Evolutionary conservation across 2,113 vertebrate species (phyloP).

Genomic region (Nycticebus coucang): DNA sequence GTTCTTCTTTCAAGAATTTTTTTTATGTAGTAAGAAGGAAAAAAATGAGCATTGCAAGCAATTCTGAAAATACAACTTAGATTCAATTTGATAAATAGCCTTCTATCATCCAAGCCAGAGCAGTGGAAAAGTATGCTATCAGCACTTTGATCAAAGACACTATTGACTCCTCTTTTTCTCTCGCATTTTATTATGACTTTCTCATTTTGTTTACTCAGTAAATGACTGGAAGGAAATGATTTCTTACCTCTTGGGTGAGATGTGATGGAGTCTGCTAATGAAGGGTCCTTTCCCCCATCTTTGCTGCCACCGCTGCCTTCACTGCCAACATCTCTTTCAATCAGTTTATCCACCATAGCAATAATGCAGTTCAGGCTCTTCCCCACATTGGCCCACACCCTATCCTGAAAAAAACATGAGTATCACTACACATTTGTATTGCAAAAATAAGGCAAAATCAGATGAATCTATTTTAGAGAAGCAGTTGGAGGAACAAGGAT

Average conservation of each 20-base stretch:
- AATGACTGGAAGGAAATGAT: not conserved
- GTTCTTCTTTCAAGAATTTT: conserved; percentile 50
- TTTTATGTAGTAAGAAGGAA: conserved; percentile 48
- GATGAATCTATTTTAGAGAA: not conserved
- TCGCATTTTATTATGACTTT: conserved; percentile 25
- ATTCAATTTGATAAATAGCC: conserved; percentile 67
- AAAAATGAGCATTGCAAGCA: conserved; percentile 7
- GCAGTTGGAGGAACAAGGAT: not conserved
- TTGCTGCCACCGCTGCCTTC: conserved; percentile 68
- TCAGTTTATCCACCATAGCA: conserved; percentile 95
- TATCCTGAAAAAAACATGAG: conserved; percentile 91
- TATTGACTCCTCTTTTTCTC: not conserved
- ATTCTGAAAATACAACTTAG: conserved; percentile 58
- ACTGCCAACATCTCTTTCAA: conserved; percentile 87
- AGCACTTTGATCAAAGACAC: conserved; percentile 49
- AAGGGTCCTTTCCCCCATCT: conserved; percentile 79
- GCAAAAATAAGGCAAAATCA: not conserved
- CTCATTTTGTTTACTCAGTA: conserved; percentile 55
- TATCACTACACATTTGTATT: conserved; percentile 73
- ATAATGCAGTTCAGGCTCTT: conserved; percentile 97
- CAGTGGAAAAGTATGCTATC: conserved; percentile 16
- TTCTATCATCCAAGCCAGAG: conserved; percentile 26
- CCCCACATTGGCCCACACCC: conserved; percentile 95
- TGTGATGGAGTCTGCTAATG: conserved; percentile 86
- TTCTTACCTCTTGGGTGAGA: conserved; percentile 90